phyloP scores from a whole-genome alignment of 2,888 invertebrate species.

The Harpalus rufipes region DNA sequence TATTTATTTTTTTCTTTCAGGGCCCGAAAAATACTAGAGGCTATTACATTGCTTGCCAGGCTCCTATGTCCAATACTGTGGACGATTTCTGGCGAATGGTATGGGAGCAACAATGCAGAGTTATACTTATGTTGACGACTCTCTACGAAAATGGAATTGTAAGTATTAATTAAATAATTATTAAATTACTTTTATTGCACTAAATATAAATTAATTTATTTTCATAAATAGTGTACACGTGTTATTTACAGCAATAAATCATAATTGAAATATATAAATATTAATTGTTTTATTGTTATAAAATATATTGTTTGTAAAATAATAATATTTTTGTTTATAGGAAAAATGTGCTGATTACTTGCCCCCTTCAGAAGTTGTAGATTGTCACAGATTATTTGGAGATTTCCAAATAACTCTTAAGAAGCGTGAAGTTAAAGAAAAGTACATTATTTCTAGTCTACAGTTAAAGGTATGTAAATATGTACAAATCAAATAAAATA shows the following conservation, averaged over 20 bases:
- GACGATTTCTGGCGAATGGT: slow-evolving; percentile 97
- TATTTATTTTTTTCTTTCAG: slow-evolving; percentile 76
- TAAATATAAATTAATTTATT: slow-evolving; percentile 14
- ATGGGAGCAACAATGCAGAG: slow-evolving; percentile 95
- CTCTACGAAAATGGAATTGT: slow-evolving; percentile 93
- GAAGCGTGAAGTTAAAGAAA: slow-evolving; percentile 93
- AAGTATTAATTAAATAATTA: slow-evolving; percentile 73
- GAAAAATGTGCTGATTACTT: slow-evolving; percentile 95
- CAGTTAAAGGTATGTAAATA: slow-evolving; percentile 84
- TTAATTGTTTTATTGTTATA: not conserved
- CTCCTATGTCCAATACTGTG: slow-evolving; percentile 90
- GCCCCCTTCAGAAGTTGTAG: slow-evolving; percentile 94
- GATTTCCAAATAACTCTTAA: slow-evolving; percentile 93
- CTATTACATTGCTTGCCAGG: slow-evolving; percentile 95
- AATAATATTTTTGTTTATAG: slow-evolving; percentile 76
- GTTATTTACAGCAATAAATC: slow-evolving; percentile 10
- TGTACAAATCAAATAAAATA: too few relatives aligned
- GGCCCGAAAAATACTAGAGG: slow-evolving; percentile 91
- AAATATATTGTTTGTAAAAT: not conserved
- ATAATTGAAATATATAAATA: not conserved
- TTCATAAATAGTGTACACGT: not conserved
- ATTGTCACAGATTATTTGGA: slow-evolving; percentile 91
- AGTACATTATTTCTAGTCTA: slow-evolving; percentile 92
- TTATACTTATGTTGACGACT: slow-evolving; percentile 94
- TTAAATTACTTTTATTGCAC: not conserved